phyloP scores from a whole-genome alignment of 2,113 vertebrate genomes.

The Actenoides lindsayi region DNA sequence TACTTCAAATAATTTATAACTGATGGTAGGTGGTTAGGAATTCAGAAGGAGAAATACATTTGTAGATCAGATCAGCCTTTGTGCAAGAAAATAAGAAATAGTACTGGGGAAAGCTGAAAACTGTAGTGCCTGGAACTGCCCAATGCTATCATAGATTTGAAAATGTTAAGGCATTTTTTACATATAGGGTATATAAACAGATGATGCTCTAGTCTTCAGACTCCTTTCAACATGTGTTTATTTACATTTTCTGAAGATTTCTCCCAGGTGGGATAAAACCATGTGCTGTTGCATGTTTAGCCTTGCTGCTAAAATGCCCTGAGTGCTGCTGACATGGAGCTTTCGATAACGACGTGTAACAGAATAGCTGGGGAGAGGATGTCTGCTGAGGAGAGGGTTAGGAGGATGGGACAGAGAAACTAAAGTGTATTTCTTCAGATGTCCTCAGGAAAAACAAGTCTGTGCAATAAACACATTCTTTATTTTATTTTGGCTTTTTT shows the following conservation, averaged over 20 bases:
- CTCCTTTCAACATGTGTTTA: background rate
- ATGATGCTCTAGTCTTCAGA: background rate
- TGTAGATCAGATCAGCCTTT: background rate
- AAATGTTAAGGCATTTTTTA: background rate
- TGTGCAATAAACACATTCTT: background rate
- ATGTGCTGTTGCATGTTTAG: background rate
- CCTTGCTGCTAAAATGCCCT: background rate
- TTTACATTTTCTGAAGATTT: background rate
- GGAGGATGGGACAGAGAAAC: background rate
- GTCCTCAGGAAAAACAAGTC: background rate
- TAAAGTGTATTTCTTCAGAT: background rate
- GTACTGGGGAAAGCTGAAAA: background rate
- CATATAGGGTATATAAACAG: background rate
- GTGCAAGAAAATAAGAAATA: background rate
- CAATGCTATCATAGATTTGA: background rate
- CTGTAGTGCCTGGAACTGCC: background rate
- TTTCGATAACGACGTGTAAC: background rate
- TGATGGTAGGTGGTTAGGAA: background rate
- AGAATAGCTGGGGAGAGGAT: background rate
- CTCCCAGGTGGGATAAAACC: background rate
- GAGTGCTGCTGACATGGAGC: background rate
- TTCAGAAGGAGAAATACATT: background rate
- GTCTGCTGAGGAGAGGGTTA: background rate
- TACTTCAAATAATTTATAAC: background rate
- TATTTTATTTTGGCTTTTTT: background rate